Conservation (phyloP, 2,888 invertebrate species). For the Chirona hameri region DNA sequence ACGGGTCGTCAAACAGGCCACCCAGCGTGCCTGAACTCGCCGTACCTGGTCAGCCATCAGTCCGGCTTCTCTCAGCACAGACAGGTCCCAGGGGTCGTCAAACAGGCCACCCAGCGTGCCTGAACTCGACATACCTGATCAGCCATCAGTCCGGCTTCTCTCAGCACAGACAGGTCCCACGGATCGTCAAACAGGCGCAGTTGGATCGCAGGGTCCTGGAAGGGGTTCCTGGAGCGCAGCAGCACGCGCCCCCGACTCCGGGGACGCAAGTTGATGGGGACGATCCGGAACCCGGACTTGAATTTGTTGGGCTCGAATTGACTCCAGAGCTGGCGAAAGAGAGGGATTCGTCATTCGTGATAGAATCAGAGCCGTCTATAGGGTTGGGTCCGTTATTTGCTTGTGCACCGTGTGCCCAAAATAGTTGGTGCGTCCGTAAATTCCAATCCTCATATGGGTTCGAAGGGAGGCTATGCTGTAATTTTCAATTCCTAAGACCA, state of each 20-base stretch:
- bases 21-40: no score
- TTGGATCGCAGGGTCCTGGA: constrained; percentile 67
- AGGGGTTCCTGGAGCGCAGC: constrained; percentile 67
- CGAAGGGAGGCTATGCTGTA: no score
- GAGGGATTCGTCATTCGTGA: no score
- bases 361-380: no score
- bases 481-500: no score
- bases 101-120: not conserved
- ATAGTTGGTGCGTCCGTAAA: no score
- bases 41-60: not conserved
- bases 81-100: not conserved
- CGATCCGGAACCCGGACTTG: constrained; percentile 28
- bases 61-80: not conserved
- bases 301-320: constrained; percentile 35
- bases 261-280: constrained; percentile 57
- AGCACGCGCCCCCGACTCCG: constrained; percentile 60
- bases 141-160: not conserved
- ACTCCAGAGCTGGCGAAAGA: constrained; percentile 3
- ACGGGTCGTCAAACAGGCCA: no score
- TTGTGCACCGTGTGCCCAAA: no score
- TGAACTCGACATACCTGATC: not conserved
- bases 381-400: no score
- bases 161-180: constrained; percentile 43
- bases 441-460: no score
- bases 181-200: constrained; percentile 61